Conservation (phyloP, 2,888 invertebrate species). For the Galerucella pusilla region DNA sequence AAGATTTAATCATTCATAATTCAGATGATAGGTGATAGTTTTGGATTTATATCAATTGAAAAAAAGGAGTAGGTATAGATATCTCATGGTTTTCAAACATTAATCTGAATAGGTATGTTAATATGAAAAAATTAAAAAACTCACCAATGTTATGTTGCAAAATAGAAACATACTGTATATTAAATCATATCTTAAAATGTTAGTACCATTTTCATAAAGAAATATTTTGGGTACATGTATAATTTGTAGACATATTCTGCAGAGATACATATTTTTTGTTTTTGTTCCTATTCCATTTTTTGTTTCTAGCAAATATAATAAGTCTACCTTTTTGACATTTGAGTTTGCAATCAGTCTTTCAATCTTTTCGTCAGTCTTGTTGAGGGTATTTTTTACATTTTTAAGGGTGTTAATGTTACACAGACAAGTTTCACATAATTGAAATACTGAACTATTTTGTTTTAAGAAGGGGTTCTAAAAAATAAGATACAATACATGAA, state of each 20-base stretch:
- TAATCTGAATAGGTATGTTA: neutral
- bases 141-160: slow-evolving; percentile 35
- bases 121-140: slow-evolving; percentile 1
- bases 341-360: slow-evolving; percentile 12
- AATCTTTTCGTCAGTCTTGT: slow-evolving; percentile 11
- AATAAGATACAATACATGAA: neutral
- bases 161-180: slow-evolving; percentile 31
- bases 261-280: slow-evolving; percentile 7
- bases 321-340: slow-evolving; percentile 17
- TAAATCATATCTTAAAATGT: slow-evolving; percentile 31
- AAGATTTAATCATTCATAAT: too few species aligned
- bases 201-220: slow-evolving; percentile 30
- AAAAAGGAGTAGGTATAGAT: too few species aligned
- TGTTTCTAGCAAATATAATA: slow-evolving; percentile 17
- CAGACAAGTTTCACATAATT: slow-evolving; percentile 13
- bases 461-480: slow-evolving; percentile 19
- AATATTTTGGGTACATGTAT: slow-evolving; percentile 27
- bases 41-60: too few species aligned
- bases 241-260: slow-evolving; percentile 34
- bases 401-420: slow-evolving; percentile 5
- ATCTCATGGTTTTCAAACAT: neutral
- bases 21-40: too few species aligned
- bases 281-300: neutral
- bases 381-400: neutral
- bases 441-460: neutral